A percentile compares a stretch with the other conserved stretches of the same genome.
phyloP scores from a whole-genome alignment of 35 echinoderm and acorn worm genomes.

The Strongylocentrotus purpuratus region DNA sequence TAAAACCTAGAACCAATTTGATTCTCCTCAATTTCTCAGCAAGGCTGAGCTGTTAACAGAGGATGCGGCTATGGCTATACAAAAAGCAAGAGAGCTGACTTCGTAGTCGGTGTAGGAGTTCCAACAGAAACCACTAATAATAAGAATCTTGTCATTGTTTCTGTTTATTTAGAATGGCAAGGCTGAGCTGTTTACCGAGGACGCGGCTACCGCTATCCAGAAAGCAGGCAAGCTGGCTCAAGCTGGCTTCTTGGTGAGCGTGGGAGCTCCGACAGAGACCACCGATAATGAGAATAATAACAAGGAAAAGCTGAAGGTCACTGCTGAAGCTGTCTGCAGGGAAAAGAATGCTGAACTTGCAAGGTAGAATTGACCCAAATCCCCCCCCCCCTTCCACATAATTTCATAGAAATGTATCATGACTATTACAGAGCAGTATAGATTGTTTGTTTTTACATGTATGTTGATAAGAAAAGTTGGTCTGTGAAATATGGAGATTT shows the following conservation, averaged over 20 bases:
- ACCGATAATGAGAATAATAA: slow-evolving; percentile 52
- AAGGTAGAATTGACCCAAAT: slow-evolving; percentile 39
- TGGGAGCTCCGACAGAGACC: slow-evolving; percentile 63
- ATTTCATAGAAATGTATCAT: not conserved
- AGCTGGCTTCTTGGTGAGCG: slow-evolving; percentile 74
- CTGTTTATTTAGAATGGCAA: slow-evolving; percentile 48
- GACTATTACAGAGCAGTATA: not conserved
- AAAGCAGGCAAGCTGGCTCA: slow-evolving; percentile 75
- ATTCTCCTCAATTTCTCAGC: not conserved
- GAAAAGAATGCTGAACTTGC: slow-evolving; percentile 86
- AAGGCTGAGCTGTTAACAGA: slow-evolving; percentile 84
- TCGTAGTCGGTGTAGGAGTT: slow-evolving; percentile 66
- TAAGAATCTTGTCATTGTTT: slow-evolving; percentile 23
- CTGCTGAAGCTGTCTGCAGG: slow-evolving; percentile 70
- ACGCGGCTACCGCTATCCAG: slow-evolving; percentile 62
- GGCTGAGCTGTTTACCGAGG: slow-evolving; percentile 84
- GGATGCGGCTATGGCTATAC: slow-evolving; percentile 59
- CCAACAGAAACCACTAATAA: slow-evolving; percentile 42
- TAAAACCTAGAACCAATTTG: too few species aligned
- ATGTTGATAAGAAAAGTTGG: too few species aligned
- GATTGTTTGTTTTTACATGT: not conserved
- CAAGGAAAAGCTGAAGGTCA: slow-evolving; percentile 80
- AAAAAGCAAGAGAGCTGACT: slow-evolving; percentile 61
- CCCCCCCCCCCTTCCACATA: too few species aligned
- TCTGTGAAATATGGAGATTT: too few species aligned